Base-by-base conservation (phyloP, 1,140 invertebrate species). In the Drosophila athabasca region DNA sequence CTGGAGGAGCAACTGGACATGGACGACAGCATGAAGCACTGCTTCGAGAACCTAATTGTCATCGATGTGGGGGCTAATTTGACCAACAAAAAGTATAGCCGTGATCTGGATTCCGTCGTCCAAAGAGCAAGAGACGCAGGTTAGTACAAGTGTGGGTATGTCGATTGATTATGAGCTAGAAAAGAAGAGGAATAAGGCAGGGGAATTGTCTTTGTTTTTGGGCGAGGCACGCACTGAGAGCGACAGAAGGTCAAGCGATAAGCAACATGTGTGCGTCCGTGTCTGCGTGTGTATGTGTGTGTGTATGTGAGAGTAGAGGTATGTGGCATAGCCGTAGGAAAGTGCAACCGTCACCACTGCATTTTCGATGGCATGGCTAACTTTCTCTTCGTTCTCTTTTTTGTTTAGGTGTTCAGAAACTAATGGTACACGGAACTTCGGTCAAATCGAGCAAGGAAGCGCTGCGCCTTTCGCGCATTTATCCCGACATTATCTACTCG, bases 21-120 rank as follows among this genome's bases (percentile, higher is more conserved):
- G 22, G 81, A 78, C 22, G 85, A 90, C 62, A 81, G 35, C 55
- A 90, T 91, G 84, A 91, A 91, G 50, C 91, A 91, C 44, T 91
- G 89, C 59, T 97, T 96, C 90, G 96, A 97, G 92, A 97, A 97
- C 93, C 96, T 98, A 91, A 96, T 98, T 90, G 94, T 99, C 52
- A 96, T 98, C 43, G 97, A 98, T 92, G 96, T 97, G 69, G 97
- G 97, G 85, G 97, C 97, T 15, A 99, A 98, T 95, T 93, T 99
- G 77, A 98, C 97, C 3, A 98, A 98, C 93, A 98, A 98, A 92
- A 98, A 98, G 91, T 99, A 97, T 92, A 94, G 94, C 84, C 94
- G 97, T 91, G 98, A 99, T 94, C 93, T 98, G 84, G 97, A 98
- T 93, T 96, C 96, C 70, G 98, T 99, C 3, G 93, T 99, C 64